Percentiles rank a stretch among this genome's conserved stretches.
Evolutionary conservation across 2,797 vertebrate species (phyloP).

Genomic region (Pelochelys cantorii): DNA sequence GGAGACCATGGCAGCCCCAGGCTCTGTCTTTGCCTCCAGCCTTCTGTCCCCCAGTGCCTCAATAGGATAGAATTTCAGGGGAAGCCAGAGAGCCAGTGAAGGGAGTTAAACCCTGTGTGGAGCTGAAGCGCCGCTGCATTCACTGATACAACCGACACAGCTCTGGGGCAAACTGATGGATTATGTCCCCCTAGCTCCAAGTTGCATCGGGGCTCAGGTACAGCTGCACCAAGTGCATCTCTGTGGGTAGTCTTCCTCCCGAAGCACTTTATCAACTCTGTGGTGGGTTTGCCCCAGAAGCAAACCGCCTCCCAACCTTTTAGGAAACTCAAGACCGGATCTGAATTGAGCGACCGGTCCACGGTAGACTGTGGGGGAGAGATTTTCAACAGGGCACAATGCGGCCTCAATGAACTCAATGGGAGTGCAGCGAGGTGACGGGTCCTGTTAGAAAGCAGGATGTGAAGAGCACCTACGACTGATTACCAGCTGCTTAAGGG

Average conservation of each 20-base stretch:
- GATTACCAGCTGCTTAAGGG: too few relatives aligned
- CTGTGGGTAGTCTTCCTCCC: neutral
- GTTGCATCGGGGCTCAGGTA: neutral
- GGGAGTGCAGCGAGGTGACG: too few relatives aligned
- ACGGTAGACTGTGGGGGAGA: neutral
- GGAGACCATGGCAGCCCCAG: neutral
- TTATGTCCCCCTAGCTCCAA: neutral
- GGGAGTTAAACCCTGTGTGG: too few relatives aligned
- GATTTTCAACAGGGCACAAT: neutral
- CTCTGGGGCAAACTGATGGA: too few relatives aligned
- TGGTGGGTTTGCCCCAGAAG: accelerated
- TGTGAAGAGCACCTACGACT: too few relatives aligned
- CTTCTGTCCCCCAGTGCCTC: neutral
- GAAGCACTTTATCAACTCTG: neutral
- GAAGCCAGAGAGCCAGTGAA: neutral
- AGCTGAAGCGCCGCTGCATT: too few relatives aligned
- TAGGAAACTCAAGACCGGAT: neutral
- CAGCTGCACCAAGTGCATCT: accelerated
- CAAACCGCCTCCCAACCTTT: neutral
- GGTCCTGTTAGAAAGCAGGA: neutral
- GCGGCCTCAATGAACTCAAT: too few relatives aligned
- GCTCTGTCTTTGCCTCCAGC: neutral
- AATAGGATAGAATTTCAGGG: neutral
- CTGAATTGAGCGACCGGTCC: neutral
- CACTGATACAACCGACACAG: too few relatives aligned